phyloP scores from a whole-genome alignment of 1,140 invertebrate genomes.

The Lepidurus apus region DNA sequence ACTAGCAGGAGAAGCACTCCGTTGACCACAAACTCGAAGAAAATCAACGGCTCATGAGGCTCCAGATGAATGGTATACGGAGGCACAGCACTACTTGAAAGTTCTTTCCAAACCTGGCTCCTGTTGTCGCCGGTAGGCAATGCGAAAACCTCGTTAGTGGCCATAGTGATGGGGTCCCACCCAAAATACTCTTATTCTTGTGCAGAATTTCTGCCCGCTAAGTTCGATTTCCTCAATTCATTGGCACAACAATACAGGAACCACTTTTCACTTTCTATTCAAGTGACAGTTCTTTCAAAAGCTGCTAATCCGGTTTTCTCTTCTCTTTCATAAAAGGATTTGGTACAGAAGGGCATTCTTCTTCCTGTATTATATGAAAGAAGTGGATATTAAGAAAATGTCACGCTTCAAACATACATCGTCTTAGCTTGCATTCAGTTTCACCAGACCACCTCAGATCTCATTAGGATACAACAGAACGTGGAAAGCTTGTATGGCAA shows the following conservation, averaged over 20 bases:
- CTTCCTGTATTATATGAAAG: neutral
- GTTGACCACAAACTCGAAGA: constrained; percentile 74
- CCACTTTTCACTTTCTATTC: no score
- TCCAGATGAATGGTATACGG: neutral
- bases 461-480: neutral
- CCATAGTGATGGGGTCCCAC: neutral
- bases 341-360: neutral
- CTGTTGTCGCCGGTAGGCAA: neutral
- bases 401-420: neutral
- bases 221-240: neutral
- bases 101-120: neutral
- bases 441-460: neutral
- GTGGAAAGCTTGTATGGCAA: no score
- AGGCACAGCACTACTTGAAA: neutral
- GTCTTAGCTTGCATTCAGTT: neutral
- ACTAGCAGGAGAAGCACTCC: constrained; percentile 76
- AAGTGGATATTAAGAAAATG: neutral
- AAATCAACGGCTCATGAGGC: constrained; percentile 4
- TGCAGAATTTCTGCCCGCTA: neutral
- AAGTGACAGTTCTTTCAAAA: neutral
- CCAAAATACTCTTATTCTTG: neutral
- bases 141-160: neutral
- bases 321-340: neutral
- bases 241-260: no score
- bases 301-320: neutral